Base-by-base conservation (phyloP, 2,888 invertebrate genomes). In the Linnaemya tessellans region DNA sequence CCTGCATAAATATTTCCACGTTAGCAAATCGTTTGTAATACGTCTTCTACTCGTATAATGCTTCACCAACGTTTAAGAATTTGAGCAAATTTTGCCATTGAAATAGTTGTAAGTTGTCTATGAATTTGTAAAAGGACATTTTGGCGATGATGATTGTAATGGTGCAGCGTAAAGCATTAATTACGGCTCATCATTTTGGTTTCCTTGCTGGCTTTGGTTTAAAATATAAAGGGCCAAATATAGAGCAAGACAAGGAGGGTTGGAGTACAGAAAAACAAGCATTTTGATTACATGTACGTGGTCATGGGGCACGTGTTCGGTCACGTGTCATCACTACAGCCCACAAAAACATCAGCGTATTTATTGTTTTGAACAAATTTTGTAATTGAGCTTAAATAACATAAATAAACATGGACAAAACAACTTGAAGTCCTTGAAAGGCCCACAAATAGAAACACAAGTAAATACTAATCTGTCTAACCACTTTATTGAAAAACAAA, bases 261-360 rank as follows among this genome's bases (percentile, higher is more conserved):
- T 86, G 54, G 13, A 41, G 51, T 58, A 62, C 75, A 38, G 18
- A 51, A 74, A 58, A 68, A 67, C 75, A 82, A 84, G 74, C 78
- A 73, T 84, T 84, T 80, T 80, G 86, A 80, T 84, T 84, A 65
- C 80, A 80, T 65, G 62, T 64, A 71, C 70, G 65, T 77, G 75
- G 80, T 83, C 54, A 77, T 65, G 74, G 49, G 89, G 87, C 89
- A 90, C 90, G 90, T 89, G 91, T 89, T 89, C 88, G 88, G 90
- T 88, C 91, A 91, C 91, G 91, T 91, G 91, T 88, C 90, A 80
- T 62, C 87, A 85, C 87, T 87, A 62, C 68, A 80, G 60, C 88
- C 87, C 77, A 88, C 87, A 82, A 88, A 87, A 88, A 86, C 87
- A 83, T 86, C 85, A 87, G 84, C 79, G 83, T 74, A 80, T 87